Base-by-base conservation (phyloP, 2,797 vertebrate species). In the Garrulus glandarius region DNA sequence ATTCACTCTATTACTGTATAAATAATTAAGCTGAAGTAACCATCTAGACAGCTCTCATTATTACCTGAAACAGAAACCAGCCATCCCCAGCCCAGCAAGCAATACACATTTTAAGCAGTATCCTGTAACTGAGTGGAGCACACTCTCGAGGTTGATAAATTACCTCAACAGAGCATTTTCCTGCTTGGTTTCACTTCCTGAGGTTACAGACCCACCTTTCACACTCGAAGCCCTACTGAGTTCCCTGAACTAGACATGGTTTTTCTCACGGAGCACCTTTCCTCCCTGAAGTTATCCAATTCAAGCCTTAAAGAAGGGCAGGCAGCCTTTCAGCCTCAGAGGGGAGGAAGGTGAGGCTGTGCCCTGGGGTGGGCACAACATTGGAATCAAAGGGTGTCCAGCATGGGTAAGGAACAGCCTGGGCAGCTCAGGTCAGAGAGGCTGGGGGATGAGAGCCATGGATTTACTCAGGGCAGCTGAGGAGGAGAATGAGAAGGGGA, bases 11-110 rank as follows among this genome's bases (percentile, higher is more conserved):
- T 44, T 30, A 3, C 32, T 37, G 39, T 14, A 70, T 53, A 3
- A 63, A 67, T 52, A 77, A 94, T 80, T 34, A 56, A 76, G 39
- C 22, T 79, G 36, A 79, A 82, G 60, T 7, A 79, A 87, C 34
- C 67, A 84, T 27, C 55, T 5, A 67, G 44, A 39, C 24, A 83
- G 46, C 34, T 70, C 59, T 69, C 53, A 21, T 23, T 17, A 39
- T 34, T 32, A 79, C 19, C 21, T 44, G 44, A 37, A 87, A 75
- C 10, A 52, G 3, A 79, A 52, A 23, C 6, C 55, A 82, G 63
- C 27, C 41, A 43, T 49, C 41, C 39, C 55, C 69, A 89, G n/a
- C 55, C 52, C 37, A 79, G 68, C 65, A 75, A 72, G 44, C 41
- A 37, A 10, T 0, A 11, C 9, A 7, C 19, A 19, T 14, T 61